Percentiles rank a stretch among this genome's conserved stretches.
These are phyloP conservation scores for Baryphthengus martii DNA, from an alignment of 2,113 vertebrate genomes.

Conservation along the genomic window DNA sequence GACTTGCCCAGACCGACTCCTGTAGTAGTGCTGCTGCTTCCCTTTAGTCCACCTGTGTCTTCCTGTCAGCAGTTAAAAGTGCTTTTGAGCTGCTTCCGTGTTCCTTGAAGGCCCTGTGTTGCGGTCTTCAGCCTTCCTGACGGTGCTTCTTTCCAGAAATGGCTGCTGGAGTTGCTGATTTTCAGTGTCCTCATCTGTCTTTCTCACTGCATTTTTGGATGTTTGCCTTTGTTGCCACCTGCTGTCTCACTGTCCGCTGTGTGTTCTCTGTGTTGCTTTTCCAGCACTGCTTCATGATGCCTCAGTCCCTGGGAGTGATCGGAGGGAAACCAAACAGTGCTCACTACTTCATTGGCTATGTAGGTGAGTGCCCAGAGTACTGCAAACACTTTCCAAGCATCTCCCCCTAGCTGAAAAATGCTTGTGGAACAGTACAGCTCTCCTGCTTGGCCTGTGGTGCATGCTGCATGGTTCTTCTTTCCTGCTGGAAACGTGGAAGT, in stretches of 20 bases:
- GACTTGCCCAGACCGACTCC: not conserved
- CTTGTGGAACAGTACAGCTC: not conserved
- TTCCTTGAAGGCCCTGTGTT: not conserved
- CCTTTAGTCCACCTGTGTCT: not conserved
- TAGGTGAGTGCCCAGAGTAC: slow-evolving; percentile 80
- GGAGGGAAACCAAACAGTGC: slow-evolving; percentile 98
- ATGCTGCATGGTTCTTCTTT: not conserved
- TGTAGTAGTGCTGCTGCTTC: not conserved
- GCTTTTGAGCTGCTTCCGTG: not conserved
- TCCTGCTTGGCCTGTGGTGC: not conserved
- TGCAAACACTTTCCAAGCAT: not conserved
- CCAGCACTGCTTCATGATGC: slow-evolving; percentile 97
- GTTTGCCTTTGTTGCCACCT: not conserved
- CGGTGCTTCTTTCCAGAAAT: not conserved
- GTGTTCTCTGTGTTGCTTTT: slow-evolving; percentile 54
- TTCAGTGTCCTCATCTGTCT: not conserved
- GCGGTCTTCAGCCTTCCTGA: not conserved
- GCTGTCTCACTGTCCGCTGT: slow-evolving; percentile 39
- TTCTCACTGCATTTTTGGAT: not conserved
- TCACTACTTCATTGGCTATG: slow-evolving; percentile 98
- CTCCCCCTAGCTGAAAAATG: not conserved
- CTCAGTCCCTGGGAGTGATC: slow-evolving; percentile 95
- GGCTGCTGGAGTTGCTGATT: not conserved
- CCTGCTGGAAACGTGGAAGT: not conserved
- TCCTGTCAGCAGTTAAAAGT: not conserved